Percentiles rank a stretch among this genome's conserved stretches.
Evolutionary conservation across 2,888 invertebrate genomes (phyloP).

Genomic region (Phania funesta): DNA sequence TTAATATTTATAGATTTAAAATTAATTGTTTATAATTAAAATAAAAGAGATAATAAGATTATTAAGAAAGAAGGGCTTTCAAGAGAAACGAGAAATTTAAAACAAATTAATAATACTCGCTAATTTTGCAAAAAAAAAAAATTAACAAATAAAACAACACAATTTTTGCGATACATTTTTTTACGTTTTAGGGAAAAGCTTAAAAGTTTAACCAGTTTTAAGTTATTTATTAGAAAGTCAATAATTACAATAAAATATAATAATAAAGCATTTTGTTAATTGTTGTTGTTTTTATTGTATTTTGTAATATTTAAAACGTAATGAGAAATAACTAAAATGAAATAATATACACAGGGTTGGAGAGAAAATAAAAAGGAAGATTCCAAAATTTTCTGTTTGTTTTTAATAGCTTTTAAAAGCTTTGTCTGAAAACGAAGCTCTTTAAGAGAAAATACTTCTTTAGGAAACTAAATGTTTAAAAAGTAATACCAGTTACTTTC

Average conservation of each 20-base stretch:
- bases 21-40: slow-evolving; percentile 57
- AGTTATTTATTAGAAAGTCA: slow-evolving; percentile 29
- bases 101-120: slow-evolving; percentile 69
- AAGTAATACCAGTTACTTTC: not conserved
- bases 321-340: slow-evolving; percentile 33
- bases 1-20: slow-evolving; percentile 61
- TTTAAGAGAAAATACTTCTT: not conserved
- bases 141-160: slow-evolving; percentile 52
- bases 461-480: not conserved
- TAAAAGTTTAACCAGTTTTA: slow-evolving; percentile 10
- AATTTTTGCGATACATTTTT: slow-evolving; percentile 56
- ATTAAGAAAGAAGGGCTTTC: slow-evolving; percentile 52
- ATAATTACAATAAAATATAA: slow-evolving; percentile 53
- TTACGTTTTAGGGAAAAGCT: slow-evolving; percentile 38
- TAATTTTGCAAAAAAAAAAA: slow-evolving; percentile 43
- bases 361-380: slow-evolving; percentile 8
- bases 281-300: slow-evolving; percentile 20
- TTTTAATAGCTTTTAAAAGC: not conserved
- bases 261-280: slow-evolving; percentile 64
- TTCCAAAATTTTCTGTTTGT: slow-evolving; percentile 10
- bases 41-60: slow-evolving; percentile 67
- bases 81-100: slow-evolving; percentile 69
- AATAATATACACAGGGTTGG: slow-evolving; percentile 61
- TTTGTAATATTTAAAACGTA: slow-evolving; percentile 21
- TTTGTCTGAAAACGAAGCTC: not conserved